These are phyloP conservation scores for Loxodonta africana DNA, from an alignment of 2,113 vertebrate species.

Conservation along the genomic window DNA sequence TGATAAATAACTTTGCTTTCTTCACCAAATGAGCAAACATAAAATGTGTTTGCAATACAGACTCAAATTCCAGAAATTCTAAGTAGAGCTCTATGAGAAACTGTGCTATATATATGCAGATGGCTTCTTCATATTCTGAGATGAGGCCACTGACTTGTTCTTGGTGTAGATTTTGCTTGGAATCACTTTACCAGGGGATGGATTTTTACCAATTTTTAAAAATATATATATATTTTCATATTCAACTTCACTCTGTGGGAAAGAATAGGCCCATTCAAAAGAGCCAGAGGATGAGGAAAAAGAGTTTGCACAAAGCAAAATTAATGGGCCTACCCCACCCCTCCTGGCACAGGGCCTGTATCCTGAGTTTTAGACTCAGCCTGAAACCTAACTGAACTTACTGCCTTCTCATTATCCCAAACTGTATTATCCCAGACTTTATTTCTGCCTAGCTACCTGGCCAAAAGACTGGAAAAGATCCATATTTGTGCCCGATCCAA, in stretches of 20 bases:
- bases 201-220: neutral
- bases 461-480: neutral
- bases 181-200: neutral
- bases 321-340: neutral
- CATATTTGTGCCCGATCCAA: neutral
- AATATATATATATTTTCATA: neutral
- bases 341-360: fast-evolving
- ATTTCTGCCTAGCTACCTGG: neutral
- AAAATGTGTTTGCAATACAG: conserved; percentile 3
- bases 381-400: neutral
- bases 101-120: neutral
- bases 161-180: neutral
- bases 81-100: neutral
- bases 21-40: neutral
- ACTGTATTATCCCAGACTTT: neutral
- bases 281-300: neutral
- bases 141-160: neutral
- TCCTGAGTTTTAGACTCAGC: neutral
- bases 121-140: neutral
- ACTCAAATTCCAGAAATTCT: neutral
- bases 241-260: neutral
- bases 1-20: conserved; percentile 17
- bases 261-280: neutral
- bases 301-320: neutral
- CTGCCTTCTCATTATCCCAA: neutral